A percentile compares a stretch with the other conserved stretches of the same genome.
phyloP scores from a whole-genome alignment of 2,797 vertebrate genomes.

The Lepidocolaptes lacrymiger region DNA sequence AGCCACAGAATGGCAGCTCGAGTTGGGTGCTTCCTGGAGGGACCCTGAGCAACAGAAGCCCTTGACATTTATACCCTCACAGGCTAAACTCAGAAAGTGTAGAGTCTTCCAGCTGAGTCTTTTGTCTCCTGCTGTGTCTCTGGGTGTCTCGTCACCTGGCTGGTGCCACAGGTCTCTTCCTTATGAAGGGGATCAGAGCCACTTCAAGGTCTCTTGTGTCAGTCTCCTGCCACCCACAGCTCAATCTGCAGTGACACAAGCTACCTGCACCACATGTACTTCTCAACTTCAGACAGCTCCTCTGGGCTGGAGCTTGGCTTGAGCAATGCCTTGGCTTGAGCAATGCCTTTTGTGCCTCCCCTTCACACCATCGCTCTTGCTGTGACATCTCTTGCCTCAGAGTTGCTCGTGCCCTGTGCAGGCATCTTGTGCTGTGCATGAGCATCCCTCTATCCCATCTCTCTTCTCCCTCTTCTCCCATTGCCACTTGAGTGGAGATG shows the following conservation, averaged over 20 bases:
- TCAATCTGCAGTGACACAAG: background rate
- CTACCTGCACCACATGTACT: background rate
- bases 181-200: background rate
- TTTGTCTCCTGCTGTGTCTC: background rate
- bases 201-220: background rate
- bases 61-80: background rate
- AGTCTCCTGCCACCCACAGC: rapidly evolving
- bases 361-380: background rate
- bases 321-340: too few species aligned
- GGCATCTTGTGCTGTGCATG: background rate
- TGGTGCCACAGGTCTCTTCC: background rate
- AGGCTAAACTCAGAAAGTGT: background rate
- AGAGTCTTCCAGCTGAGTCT: background rate
- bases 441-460: background rate
- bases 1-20: background rate
- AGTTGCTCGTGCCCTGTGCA: background rate
- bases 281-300: background rate
- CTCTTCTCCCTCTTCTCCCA: background rate
- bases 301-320: background rate
- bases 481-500: background rate
- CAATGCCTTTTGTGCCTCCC: background rate
- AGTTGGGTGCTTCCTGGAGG: background rate
- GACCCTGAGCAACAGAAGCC: background rate
- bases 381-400: background rate
- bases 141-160: background rate